Evolutionary conservation across 1,140 invertebrate genomes (phyloP).

Genomic region (Euwallacea similis): DNA sequence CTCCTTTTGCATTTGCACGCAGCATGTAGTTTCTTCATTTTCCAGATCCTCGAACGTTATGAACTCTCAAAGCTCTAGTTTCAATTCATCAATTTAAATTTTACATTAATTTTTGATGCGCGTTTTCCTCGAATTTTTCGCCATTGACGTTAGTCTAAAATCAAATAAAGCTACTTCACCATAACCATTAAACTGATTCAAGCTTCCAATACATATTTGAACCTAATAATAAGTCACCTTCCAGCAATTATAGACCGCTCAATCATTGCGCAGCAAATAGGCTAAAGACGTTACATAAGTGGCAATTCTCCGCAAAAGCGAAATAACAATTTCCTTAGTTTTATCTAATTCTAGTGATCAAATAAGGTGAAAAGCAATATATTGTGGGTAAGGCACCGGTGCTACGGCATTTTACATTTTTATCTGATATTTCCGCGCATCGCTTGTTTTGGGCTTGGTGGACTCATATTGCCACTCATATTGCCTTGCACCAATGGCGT

Average conservation of each 20-base stretch:
- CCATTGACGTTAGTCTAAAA: too few species aligned
- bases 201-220: background rate
- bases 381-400: constrained; percentile 19
- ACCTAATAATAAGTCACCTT: background rate
- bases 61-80: too few species aligned
- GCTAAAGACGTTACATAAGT: background rate
- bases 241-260: background rate
- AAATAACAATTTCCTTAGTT: constrained; percentile 30
- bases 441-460: constrained; percentile 34
- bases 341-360: constrained; percentile 22
- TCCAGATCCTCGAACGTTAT: too few species aligned
- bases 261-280: constrained; percentile 1
- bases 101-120: too few species aligned
- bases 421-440: constrained; percentile 36
- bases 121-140: too few species aligned
- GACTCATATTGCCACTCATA: background rate
- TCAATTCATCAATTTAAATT: too few species aligned
- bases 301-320: constrained; percentile 18
- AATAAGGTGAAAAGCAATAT: constrained; percentile 28
- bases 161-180: too few species aligned
- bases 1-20: too few species aligned
- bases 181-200: too few species aligned
- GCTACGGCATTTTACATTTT: constrained; percentile 29
- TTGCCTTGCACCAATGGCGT: constrained; percentile 28
- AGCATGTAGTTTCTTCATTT: too few species aligned